Base-by-base conservation (phyloP, 1,140 invertebrate species). In the Eurosta solidaginis region DNA sequence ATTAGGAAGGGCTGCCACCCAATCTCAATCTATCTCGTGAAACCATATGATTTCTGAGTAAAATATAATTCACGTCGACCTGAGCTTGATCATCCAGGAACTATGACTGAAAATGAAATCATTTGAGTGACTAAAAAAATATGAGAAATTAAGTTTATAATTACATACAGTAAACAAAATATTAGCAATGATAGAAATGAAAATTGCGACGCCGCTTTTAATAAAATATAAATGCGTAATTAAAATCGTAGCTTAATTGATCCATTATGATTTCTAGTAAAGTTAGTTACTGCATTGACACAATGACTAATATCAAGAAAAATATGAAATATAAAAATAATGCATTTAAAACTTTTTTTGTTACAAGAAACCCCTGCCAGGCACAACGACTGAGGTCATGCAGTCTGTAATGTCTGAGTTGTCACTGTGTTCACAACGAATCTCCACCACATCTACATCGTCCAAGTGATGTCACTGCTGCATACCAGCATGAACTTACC, bases 401-500 rank as follows among this genome's bases (percentile, higher is more conserved):
- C 5, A 20, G 33, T 36, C n/a, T 20, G 33, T 0, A 2, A 3
- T 68, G 59, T 22, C 33, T 68, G n/a, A 22, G 36, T 36, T 14
- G 33, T 68, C 59, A 27, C 25, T 25, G n/a, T 20, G 49, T 12
- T 14, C 12, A 27, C n/a, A 0, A 9, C 10, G 27, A n/a, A n/a
- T n/a, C n/a, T n/a, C 25, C 54, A 59, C 40, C n/a, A n/a, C n/a
- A n/a, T n/a, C n/a, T n/a, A n/a, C n/a, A n/a, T n/a, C n/a, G n/a
- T n/a, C n/a, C n/a, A 40, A 68, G 59, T 68, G 59, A 42, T 68
- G 59, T 68, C 59, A 68, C 33, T 68, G 17, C 59, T 33, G 40
- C 3, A 17, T 20, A 20, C 6, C 36, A 40, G 59, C 59, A 42
- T 33, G 36, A 68, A 68, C 36, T 12, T 36, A 40, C n/a, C 59